Conservation (phyloP, 2,888 invertebrate genomes). For the Caenorhabditis virilis region DNA sequence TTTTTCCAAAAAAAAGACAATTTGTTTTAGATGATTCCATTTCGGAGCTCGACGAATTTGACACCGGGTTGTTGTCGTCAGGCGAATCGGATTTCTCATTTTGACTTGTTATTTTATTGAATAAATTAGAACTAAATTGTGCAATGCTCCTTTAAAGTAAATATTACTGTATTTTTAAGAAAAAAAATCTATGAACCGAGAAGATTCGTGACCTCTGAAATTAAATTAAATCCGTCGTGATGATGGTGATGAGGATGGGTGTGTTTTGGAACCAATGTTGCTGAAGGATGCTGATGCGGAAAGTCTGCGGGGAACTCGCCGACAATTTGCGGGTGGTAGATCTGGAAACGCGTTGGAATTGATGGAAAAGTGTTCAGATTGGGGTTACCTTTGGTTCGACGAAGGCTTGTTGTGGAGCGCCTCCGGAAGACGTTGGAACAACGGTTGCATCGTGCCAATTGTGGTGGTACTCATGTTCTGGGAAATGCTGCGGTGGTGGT, state of each 20-base stretch:
- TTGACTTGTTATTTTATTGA: neutral
- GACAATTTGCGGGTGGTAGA: neutral
- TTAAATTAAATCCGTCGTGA: constrained; percentile 29
- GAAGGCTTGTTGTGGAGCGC: neutral
- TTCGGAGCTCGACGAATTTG: neutral
- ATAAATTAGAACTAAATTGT: neutral
- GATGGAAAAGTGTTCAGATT: neutral
- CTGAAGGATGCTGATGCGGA: neutral
- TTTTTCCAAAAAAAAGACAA: neutral
- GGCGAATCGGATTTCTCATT: neutral
- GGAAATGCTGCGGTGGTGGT: neutral
- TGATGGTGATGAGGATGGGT: neutral
- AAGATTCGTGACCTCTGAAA: constrained; percentile 42
- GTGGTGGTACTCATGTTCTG: neutral
- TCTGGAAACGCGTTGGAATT: neutral
- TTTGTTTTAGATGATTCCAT: neutral
- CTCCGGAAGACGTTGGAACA: neutral
- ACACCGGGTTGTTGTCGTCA: neutral
- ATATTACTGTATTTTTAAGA: too few relatives aligned
- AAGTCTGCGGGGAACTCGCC: neutral
- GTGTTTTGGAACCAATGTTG: neutral
- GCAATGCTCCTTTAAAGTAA: too few relatives aligned
- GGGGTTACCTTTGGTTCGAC: neutral
- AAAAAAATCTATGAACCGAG: constrained; percentile 6
- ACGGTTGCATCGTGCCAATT: neutral